A percentile compares a stretch with the other conserved stretches of the same genome.
These are phyloP conservation scores for Malurus alboscapulatus DNA, from an alignment of 2,113 vertebrate genomes.

Conservation along the genomic window DNA sequence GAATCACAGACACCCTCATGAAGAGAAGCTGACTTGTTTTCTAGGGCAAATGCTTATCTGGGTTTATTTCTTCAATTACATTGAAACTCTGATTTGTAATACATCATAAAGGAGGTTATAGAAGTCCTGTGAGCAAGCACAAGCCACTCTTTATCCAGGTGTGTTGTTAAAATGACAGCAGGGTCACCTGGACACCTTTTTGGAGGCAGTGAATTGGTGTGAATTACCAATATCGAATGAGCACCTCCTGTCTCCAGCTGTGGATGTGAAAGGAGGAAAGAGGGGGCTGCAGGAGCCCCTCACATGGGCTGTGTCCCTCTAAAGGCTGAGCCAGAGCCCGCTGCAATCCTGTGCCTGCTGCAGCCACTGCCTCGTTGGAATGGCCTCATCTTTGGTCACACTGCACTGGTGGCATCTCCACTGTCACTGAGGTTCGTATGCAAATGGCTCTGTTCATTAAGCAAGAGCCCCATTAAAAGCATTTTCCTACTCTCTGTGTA, in stretches of 20 bases:
- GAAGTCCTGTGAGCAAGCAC: neutral
- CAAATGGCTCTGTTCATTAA: neutral
- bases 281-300: neutral
- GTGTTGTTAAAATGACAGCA: neutral
- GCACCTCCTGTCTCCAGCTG: neutral
- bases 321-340: neutral
- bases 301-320: neutral
- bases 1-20: accelerated
- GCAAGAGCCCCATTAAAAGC: neutral
- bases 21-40: neutral
- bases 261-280: neutral
- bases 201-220: neutral
- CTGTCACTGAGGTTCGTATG: neutral
- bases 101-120: neutral
- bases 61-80: neutral
- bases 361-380: neutral
- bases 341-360: neutral
- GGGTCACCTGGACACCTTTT: neutral
- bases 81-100: neutral
- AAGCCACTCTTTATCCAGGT: neutral
- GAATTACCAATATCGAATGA: accelerated
- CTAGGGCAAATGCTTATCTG: neutral
- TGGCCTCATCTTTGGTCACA: accelerated
- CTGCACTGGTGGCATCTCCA: accelerated
- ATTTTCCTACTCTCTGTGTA: neutral